A percentile compares a stretch with the other conserved stretches of the same genome.
phyloP scores from a whole-genome alignment of 2,797 vertebrate genomes.

The Anguilla marmorata region DNA sequence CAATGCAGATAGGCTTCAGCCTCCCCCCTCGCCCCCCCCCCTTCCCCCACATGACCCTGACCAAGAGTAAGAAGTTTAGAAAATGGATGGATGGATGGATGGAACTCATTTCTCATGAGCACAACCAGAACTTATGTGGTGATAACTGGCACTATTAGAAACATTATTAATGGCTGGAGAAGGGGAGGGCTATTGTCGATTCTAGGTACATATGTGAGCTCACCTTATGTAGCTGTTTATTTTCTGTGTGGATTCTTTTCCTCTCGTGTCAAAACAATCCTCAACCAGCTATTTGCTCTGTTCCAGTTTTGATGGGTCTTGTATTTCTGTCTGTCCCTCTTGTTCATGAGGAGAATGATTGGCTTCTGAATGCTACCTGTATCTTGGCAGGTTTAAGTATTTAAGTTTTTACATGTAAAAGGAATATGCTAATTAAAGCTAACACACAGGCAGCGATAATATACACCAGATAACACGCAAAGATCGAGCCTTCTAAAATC shows the following conservation, averaged over 20 bases:
- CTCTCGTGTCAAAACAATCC: not conserved
- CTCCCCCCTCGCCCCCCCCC: no score
- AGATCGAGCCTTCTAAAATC: not conserved
- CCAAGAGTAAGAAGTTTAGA: not conserved
- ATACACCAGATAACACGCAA: not conserved
- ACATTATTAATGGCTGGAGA: not conserved
- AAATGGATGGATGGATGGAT: not conserved
- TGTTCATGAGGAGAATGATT: constrained; percentile 7
- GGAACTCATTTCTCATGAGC: not conserved
- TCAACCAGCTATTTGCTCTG: not conserved
- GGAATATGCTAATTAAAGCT: not conserved
- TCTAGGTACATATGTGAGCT: not conserved
- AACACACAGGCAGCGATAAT: not conserved
- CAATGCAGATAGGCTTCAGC: no score
- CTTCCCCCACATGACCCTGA: no score
- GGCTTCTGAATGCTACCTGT: not conserved
- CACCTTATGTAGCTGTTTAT: not conserved
- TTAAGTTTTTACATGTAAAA: not conserved
- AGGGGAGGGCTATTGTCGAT: not conserved
- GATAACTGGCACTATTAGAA: not conserved
- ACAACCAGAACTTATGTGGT: not conserved
- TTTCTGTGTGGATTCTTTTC: not conserved
- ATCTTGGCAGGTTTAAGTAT: not conserved
- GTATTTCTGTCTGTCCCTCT: not conserved
- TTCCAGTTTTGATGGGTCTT: not conserved